A percentile compares a stretch with the other conserved stretches of the same genome.
Evolutionary conservation across 2,113 vertebrate species (phyloP).

Genomic region (Macquaria australasica): DNA sequence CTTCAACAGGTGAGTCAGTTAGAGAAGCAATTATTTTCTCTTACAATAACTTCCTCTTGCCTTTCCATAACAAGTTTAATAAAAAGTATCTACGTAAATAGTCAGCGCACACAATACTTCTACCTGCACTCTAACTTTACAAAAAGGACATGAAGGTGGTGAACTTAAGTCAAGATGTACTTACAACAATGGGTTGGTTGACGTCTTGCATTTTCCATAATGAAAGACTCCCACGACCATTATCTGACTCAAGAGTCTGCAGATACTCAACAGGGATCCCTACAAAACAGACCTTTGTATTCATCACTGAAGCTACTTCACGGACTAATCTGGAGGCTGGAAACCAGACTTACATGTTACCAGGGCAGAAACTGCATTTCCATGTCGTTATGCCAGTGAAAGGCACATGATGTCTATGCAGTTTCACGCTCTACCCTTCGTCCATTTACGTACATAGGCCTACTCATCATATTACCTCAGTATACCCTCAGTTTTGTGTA

Average conservation of each 20-base stretch:
- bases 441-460: slow-evolving; percentile 34
- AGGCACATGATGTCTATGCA: slow-evolving; percentile 49
- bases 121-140: slow-evolving; percentile 16
- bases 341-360: slow-evolving; percentile 51
- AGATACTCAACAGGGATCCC: neutral
- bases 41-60: neutral
- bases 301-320: slow-evolving; percentile 31
- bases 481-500: slow-evolving; percentile 54
- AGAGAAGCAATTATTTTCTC: neutral
- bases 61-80: neutral
- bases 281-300: neutral
- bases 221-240: neutral
- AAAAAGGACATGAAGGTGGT: slow-evolving; percentile 1
- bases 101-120: neutral
- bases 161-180: neutral
- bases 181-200: neutral
- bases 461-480: slow-evolving; percentile 60
- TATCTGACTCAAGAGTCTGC: neutral
- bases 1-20: neutral
- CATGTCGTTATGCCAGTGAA: slow-evolving; percentile 28
- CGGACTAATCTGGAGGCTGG: slow-evolving; percentile 27
- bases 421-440: slow-evolving; percentile 45
- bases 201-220: neutral
- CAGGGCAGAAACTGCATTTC: slow-evolving; percentile 49
- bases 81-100: neutral